Base-by-base conservation (phyloP, 2,888 invertebrate genomes). In the Sinodicranocentrus sp. region DNA sequence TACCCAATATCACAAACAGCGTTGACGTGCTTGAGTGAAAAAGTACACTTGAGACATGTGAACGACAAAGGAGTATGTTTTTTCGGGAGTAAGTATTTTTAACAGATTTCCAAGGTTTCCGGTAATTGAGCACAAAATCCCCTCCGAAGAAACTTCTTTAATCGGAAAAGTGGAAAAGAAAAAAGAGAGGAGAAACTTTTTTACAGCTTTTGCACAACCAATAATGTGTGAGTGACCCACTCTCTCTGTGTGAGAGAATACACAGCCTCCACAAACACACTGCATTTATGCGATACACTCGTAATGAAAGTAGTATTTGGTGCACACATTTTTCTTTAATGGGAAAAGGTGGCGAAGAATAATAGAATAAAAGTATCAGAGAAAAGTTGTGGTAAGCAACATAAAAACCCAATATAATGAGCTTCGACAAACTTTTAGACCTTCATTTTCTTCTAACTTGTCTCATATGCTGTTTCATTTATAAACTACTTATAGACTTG, bases 391-490 rank as follows among this genome's bases (percentile, higher is more conserved):
- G 77, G 82, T 71, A 75, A 71, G 82, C 61, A 82, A 83, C 63
- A 83, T 71, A 77, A 83, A 82, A 83, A 83, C 54, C 77, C 71
- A 57, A 83, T 83, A 83, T 83, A 83, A 83, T 83, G 82, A 83
- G 82, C 82, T 83, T 83, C 82, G 76, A 76, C 77, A 83, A 83
- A 83, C 67, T 77, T 52, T 83, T 77, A 77, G 82, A 83, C 82
- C 82, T 83, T 83, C 77, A 83, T 83, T 83, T 83, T 83, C 82
- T 83, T 83, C 82, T 54, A 83, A 77, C 76, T 83, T 83, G 82
- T 65, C 82, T 83, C 82, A 76, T 83, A 83, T 83, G 82, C 82
- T 71, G 71, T 71, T 83, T 77, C 82, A 76, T 83, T 83, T 83
- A 83, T 83, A 83, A 83, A 83, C 82, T 83, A 83, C 65, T 83